phyloP scores from a whole-genome alignment of 2,113 vertebrate species.

The Aepyceros melampus region DNA sequence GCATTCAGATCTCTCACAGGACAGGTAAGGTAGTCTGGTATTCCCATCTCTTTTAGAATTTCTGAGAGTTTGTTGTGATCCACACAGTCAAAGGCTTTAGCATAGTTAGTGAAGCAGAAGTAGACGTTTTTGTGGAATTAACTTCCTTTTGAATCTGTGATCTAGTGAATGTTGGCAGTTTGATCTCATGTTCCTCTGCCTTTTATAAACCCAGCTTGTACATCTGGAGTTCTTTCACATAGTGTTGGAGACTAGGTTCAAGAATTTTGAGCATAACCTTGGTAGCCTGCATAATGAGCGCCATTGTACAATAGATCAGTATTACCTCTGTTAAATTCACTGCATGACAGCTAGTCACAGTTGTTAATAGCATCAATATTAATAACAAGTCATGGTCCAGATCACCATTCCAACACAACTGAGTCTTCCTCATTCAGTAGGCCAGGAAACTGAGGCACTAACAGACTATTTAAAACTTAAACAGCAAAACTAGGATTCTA shows the following conservation, averaged over 20 bases:
- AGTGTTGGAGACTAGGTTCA: background rate
- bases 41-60: background rate
- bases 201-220: background rate
- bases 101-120: background rate
- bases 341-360: background rate
- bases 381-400: background rate
- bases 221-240: background rate
- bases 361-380: background rate
- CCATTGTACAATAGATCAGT: background rate
- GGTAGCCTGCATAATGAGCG: background rate
- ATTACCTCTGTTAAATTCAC: background rate
- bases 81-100: background rate
- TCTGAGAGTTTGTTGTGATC: background rate
- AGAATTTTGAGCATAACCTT: background rate
- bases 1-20: background rate
- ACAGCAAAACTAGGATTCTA: background rate
- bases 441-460: background rate
- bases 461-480: background rate
- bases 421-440: background rate
- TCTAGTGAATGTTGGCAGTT: background rate
- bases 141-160: background rate
- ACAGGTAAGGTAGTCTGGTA: background rate
- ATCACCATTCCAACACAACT: background rate
- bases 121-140: background rate
- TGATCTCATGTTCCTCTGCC: background rate